Percentiles rank a stretch among this genome's conserved stretches.
Conservation (phyloP, 2,888 invertebrate genomes). For the Punctoribates punctum region DNA sequence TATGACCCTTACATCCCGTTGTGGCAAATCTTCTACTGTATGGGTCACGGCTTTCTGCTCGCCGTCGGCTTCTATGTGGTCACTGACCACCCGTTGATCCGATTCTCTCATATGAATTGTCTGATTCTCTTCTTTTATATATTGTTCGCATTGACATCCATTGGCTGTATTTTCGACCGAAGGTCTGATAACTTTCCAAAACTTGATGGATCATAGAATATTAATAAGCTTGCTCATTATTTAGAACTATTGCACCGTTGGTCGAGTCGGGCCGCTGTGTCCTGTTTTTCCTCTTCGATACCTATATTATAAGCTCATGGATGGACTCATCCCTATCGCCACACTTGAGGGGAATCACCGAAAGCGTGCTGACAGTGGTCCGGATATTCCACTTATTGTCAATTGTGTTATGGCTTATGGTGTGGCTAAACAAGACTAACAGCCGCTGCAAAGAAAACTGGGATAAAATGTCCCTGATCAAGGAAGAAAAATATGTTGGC, state of each 20-base stretch:
- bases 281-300: conserved; percentile 39
- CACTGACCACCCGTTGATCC: conserved; percentile 39
- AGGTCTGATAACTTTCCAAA: conserved; percentile 20
- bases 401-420: conserved; percentile 31
- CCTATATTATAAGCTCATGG: conserved; percentile 37
- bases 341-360: conserved; percentile 32
- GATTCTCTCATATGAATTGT: conserved; percentile 18
- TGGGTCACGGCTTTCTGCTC: conserved; percentile 25
- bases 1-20: conserved; percentile 32
- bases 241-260: conserved; percentile 39
- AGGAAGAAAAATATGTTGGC: conserved; percentile 40
- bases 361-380: conserved; percentile 6
- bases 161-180: conserved; percentile 40
- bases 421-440: conserved; percentile 27
- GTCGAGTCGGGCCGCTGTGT: conserved; percentile 41
- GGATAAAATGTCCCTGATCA: conserved; percentile 37
- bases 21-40: conserved; percentile 24
- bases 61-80: conserved; percentile 38
- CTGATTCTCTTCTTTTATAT: conserved; percentile 21
- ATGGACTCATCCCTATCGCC: conserved; percentile 28
- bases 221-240: background rate
- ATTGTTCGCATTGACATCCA: conserved; percentile 34
- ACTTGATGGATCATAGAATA: too few relatives aligned
- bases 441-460: background rate
- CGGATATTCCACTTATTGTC: conserved; percentile 37